Evolutionary conservation across 2,888 invertebrate genomes (phyloP).

Genomic region (Campoplex nolae): DNA sequence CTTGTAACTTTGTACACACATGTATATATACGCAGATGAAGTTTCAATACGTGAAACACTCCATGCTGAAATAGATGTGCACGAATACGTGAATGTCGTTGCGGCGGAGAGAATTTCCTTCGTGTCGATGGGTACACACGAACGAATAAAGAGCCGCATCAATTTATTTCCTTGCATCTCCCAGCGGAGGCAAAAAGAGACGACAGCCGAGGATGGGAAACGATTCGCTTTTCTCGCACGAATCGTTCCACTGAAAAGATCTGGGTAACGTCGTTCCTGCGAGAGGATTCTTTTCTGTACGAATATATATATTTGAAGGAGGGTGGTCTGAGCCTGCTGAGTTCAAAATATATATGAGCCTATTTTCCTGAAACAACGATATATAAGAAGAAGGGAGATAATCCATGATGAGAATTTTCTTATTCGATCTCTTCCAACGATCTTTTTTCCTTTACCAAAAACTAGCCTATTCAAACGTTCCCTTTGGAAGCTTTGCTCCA

Average conservation of each 20-base stretch:
- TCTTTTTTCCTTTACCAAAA: background rate
- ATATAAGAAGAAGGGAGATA: background rate
- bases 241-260: slow-evolving; percentile 52
- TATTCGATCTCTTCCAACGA: background rate
- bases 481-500: background rate
- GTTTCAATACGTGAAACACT: slow-evolving; percentile 31
- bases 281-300: slow-evolving; percentile 42
- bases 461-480: background rate
- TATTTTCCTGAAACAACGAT: background rate
- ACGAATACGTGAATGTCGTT: slow-evolving; percentile 29
- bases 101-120: slow-evolving; percentile 31
- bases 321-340: background rate
- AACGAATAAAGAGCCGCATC: slow-evolving; percentile 45
- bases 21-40: slow-evolving; percentile 1
- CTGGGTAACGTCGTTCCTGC: slow-evolving; percentile 22
- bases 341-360: background rate
- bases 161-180: slow-evolving; percentile 60
- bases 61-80: slow-evolving; percentile 34
- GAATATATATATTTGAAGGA: background rate
- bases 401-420: background rate
- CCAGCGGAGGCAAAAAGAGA: slow-evolving; percentile 21
- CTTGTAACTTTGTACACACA: slow-evolving; percentile 9
- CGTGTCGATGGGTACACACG: slow-evolving; percentile 34
- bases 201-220: slow-evolving; percentile 36
- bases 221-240: slow-evolving; percentile 60